Evolutionary conservation across 2,888 invertebrate species (phyloP).

Genomic region (Magallana nippona): DNA sequence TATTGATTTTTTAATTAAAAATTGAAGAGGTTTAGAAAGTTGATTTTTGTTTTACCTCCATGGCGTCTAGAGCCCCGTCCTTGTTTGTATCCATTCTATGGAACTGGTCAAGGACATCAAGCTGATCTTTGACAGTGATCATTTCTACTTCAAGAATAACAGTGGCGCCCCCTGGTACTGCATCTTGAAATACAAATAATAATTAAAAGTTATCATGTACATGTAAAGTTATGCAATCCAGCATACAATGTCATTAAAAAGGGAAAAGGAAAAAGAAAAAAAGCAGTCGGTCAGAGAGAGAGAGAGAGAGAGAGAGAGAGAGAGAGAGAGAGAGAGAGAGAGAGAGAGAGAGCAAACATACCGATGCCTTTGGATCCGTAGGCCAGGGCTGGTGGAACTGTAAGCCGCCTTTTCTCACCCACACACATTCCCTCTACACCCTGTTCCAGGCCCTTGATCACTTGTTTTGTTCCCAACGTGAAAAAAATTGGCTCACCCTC

Average conservation of each 20-base stretch:
- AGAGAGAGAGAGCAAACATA: background rate
- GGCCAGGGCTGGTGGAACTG: conserved; percentile 40
- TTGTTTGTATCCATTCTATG: conserved; percentile 34
- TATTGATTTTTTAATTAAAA: too few species aligned
- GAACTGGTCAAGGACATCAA: conserved; percentile 37
- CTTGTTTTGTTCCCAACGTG: conserved; percentile 30
- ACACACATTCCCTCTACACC: conserved; percentile 42
- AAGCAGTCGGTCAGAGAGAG: too few species aligned
- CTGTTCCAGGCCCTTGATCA: conserved; percentile 35
- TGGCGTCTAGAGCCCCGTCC: conserved; percentile 41
- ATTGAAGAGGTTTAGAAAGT: too few species aligned
- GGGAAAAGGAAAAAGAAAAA: too few species aligned
- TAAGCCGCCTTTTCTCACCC: conserved; percentile 46
- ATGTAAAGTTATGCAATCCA: background rate
- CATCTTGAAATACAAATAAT: conserved; percentile 16
- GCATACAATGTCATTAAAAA: background rate
- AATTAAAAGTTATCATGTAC: background rate
- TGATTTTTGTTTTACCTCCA: conserved; percentile 38
- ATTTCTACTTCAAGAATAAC: conserved; percentile 44
- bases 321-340: background rate
- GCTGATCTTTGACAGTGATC: conserved; percentile 19
- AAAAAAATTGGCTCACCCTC: conserved; percentile 29
- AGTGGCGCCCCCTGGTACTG: conserved; percentile 37
- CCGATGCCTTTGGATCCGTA: conserved; percentile 42
- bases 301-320: background rate